Percentiles rank a stretch among this genome's conserved stretches.
Evolutionary conservation across 2,113 vertebrate genomes (phyloP).

Genomic region (Coryphaenoides rupestris): DNA sequence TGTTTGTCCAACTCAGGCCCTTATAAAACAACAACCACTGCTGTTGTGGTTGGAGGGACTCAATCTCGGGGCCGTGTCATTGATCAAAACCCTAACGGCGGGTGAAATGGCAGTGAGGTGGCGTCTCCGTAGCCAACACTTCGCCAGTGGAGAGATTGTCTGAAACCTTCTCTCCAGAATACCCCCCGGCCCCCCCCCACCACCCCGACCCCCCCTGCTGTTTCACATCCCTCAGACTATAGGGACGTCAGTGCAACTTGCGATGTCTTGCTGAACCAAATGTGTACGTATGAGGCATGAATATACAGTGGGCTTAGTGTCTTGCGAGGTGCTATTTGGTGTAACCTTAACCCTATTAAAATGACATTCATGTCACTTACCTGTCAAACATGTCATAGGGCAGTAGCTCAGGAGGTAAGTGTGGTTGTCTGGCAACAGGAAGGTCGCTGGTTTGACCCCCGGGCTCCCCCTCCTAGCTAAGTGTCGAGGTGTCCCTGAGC

Average conservation of each 20-base stretch:
- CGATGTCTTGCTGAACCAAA: too few species aligned
- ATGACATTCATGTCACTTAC: too few species aligned
- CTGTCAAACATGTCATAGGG: too few species aligned
- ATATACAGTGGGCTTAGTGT: conserved; percentile 37
- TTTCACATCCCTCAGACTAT: conserved; percentile 43
- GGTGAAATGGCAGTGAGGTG: conserved; percentile 41
- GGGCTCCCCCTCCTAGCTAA: too few species aligned
- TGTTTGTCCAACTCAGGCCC: conserved; percentile 58
- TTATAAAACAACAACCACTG: conserved; percentile 60
- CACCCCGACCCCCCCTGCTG: too few species aligned
- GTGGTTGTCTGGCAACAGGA: too few species aligned
- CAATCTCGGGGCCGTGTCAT: conserved; percentile 56
- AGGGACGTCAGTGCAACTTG: too few species aligned
- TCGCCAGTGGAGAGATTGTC: too few species aligned
- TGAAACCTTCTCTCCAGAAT: conserved; percentile 52
- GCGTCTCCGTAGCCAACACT: conserved; percentile 43
- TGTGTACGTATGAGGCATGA: conserved; percentile 9
- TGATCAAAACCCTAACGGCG: conserved; percentile 57
- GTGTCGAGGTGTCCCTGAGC: too few species aligned
- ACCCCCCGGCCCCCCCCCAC: conserved; percentile 51
- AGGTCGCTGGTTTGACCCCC: too few species aligned
- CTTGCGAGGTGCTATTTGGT: conserved; percentile 30
- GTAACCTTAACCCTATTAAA: not conserved
- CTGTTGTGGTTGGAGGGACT: conserved; percentile 60
- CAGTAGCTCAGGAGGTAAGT: too few species aligned